Evolutionary conservation across 2,113 vertebrate genomes (phyloP), one percentile per base, ranked within the genome.

Genomic region (Phrynocephalus versicolor): DNA sequence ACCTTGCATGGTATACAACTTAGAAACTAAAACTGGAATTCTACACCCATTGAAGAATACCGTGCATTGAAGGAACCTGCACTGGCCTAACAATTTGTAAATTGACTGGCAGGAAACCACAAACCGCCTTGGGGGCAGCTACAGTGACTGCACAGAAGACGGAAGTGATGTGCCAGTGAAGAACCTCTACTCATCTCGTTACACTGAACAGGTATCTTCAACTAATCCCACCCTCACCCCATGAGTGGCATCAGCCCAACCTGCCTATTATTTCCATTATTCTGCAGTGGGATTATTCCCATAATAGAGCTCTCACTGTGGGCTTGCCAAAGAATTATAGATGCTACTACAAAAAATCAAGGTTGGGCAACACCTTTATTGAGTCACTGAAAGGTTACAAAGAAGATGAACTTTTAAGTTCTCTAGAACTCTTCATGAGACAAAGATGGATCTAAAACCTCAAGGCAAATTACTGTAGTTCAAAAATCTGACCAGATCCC

Each of bases 111-210:
- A 97, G 97, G 96, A 96, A 92, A 91, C 88, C 10, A 90, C 96
- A 14, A 41, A 89, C 70, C 96, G 96, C 45, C 95, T 97, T 0
- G 96, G 96, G 57, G 96, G 95, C 21, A 83, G 91, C 60, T 97
- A 97, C 88, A 96, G 97, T 0, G 95, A 97, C 51, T 97, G 97
- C 77, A 96, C 96, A 2, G 88, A 96, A 91, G 93, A 97, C 33
- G 97, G 97, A 89, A 96, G 95, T 0, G 96, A 97, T 0, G 89
- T 97, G 10, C 92, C 91, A 0, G 96, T 97, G 85, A 91, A 93
- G 84, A 96, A 96, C 51, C 91, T 97, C 9, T 97, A 94, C 79
- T 78, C 69, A 1, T 95, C 96, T 71, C 93, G 70, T 73, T 97
- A 97, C 74, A 97, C 97, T 0, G 95, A 97, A 41, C 97, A 97